These are phyloP conservation scores for Varanus komodoensis DNA, from an alignment of 2,113 vertebrate genomes.

Conservation along the genomic window DNA sequence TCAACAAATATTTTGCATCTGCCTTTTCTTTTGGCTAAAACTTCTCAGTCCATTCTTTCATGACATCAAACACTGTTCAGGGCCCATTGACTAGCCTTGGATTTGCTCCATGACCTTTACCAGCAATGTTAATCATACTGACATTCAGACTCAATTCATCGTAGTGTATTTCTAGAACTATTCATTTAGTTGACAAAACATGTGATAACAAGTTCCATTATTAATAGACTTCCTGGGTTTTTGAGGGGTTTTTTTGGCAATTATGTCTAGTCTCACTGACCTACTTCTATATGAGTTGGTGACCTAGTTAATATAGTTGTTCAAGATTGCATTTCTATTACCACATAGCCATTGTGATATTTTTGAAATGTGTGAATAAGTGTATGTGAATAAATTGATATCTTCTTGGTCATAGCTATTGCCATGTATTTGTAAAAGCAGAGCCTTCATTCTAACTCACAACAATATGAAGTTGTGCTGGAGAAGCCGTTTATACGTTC, in stretches of 20 bases:
- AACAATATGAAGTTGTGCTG: background rate
- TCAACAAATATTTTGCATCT: background rate
- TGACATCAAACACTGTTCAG: background rate
- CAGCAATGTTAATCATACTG: background rate
- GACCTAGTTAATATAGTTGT: background rate
- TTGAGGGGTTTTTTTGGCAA: background rate
- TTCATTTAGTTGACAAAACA: background rate
- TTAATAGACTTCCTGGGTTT: background rate
- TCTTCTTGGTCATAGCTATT: background rate
- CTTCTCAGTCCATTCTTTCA: background rate
- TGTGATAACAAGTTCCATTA: background rate
- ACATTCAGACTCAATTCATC: background rate
- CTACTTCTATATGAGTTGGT: background rate
- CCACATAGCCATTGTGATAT: background rate
- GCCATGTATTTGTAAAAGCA: background rate
- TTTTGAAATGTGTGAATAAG: background rate
- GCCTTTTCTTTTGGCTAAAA: background rate
- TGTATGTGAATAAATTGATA: background rate
- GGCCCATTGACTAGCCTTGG: background rate
- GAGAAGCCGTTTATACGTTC: background rate
- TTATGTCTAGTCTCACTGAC: background rate
- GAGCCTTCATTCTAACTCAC: background rate
- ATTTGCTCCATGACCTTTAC: constrained; percentile 1
- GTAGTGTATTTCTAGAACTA: background rate
- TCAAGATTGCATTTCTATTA: background rate